Evolutionary conservation across 2,888 invertebrate species (phyloP).

Genomic region (Amiota minor): DNA sequence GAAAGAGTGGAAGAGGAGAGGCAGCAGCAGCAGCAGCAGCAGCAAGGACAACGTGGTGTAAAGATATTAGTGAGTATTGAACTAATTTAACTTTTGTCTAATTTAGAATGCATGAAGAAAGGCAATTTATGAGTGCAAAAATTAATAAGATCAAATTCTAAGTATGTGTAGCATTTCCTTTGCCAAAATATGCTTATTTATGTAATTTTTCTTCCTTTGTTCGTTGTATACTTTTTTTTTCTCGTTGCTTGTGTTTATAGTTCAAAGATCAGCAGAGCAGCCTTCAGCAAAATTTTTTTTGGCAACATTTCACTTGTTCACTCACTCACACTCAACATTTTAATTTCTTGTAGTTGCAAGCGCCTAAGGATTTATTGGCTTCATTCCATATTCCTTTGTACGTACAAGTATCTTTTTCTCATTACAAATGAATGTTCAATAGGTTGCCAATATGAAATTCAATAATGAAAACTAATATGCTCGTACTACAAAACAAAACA

Average conservation of each 20-base stretch:
- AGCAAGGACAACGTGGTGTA: too few relatives aligned
- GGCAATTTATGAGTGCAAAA: too few relatives aligned
- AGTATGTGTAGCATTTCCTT: too few relatives aligned
- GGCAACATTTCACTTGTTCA: conserved; percentile 13
- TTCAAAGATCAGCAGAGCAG: too few relatives aligned
- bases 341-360: neutral
- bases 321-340: neutral
- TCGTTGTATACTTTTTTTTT: neutral
- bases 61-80: too few relatives aligned
- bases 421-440: conserved; percentile 1
- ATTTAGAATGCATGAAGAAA: too few relatives aligned
- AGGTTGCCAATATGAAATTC: conserved; percentile 7
- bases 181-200: too few relatives aligned
- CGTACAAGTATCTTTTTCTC: neutral
- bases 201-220: neutral
- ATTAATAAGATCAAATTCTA: too few relatives aligned
- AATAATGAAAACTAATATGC: neutral
- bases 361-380: neutral
- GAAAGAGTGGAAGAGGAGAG: too few relatives aligned
- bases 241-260: neutral
- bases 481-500: too few relatives aligned
- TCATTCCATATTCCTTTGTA: neutral
- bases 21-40: too few relatives aligned
- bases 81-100: too few relatives aligned
- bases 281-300: neutral